These are phyloP conservation scores for Gymnopithys bicolor DNA, from an alignment of 2,797 vertebrate genomes.

Conservation along the genomic window DNA sequence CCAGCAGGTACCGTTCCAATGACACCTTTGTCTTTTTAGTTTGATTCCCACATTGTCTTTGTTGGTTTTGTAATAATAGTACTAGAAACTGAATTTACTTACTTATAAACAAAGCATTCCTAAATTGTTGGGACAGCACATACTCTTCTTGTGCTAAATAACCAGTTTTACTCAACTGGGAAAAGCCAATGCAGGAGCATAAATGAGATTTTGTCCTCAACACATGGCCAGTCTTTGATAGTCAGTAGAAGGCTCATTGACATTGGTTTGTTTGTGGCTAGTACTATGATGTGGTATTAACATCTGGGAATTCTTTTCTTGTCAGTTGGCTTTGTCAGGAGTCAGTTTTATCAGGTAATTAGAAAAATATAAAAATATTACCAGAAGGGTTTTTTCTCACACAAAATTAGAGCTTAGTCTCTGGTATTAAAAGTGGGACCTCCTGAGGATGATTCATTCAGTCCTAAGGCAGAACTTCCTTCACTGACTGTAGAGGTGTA, in stretches of 20 bases:
- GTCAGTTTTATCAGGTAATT: background rate
- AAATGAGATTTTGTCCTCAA: background rate
- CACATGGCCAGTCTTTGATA: background rate
- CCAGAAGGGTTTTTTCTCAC: background rate
- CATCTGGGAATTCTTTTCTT: background rate
- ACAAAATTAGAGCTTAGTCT: background rate
- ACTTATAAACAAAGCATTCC: background rate
- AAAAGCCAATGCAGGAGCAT: background rate
- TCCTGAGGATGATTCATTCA: background rate
- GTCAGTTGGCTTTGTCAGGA: background rate
- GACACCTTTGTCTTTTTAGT: background rate
- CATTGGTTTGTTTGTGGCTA: background rate
- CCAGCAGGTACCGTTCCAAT: conserved; percentile 84
- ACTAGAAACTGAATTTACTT: background rate
- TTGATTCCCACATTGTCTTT: background rate
- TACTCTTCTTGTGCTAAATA: background rate
- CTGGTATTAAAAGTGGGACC: background rate
- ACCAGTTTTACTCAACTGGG: background rate
- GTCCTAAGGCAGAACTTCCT: background rate
- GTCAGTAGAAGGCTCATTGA: background rate
- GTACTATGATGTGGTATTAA: background rate
- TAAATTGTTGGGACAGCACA: background rate
- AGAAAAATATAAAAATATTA: background rate
- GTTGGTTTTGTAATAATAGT: background rate
- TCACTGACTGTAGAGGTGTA: background rate